Percentiles rank a stretch among this genome's conserved stretches.
phyloP scores from a whole-genome alignment of 2,888 invertebrate genomes.

The Polydesmus complanatus region DNA sequence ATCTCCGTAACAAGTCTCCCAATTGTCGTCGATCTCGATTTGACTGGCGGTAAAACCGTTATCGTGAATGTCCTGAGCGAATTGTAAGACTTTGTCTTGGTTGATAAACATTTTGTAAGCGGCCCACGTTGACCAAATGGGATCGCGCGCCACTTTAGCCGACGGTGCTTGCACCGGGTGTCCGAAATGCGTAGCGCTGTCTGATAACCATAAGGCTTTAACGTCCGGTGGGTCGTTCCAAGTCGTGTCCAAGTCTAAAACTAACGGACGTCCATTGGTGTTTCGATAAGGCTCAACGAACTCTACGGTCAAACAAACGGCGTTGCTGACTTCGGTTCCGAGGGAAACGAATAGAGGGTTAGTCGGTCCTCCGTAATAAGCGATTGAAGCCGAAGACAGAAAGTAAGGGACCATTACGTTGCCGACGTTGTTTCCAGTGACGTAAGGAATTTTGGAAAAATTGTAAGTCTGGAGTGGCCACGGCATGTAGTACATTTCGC shows the following conservation, averaged over 20 bases:
- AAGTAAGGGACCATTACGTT: neutral
- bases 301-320: neutral
- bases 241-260: neutral
- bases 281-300: neutral
- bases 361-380: neutral
- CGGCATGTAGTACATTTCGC: neutral
- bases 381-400: neutral
- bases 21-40: conserved; percentile 36
- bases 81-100: conserved; percentile 45
- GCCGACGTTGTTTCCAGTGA: neutral
- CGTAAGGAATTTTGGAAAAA: neutral
- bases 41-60: conserved; percentile 47
- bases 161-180: conserved; percentile 33
- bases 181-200: neutral
- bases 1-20: conserved; percentile 31
- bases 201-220: neutral
- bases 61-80: conserved; percentile 50
- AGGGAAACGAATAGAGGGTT: neutral
- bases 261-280: neutral
- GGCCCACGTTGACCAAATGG: conserved; percentile 82
- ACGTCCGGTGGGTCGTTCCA: neutral
- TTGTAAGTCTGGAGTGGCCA: neutral
- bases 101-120: conserved; percentile 52
- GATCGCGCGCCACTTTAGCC: conserved; percentile 54
- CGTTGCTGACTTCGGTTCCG: neutral